Percentiles rank a stretch among this genome's conserved stretches.
phyloP scores from a whole-genome alignment of 1,140 invertebrate genomes.

The Heliconius hewitsoni region DNA sequence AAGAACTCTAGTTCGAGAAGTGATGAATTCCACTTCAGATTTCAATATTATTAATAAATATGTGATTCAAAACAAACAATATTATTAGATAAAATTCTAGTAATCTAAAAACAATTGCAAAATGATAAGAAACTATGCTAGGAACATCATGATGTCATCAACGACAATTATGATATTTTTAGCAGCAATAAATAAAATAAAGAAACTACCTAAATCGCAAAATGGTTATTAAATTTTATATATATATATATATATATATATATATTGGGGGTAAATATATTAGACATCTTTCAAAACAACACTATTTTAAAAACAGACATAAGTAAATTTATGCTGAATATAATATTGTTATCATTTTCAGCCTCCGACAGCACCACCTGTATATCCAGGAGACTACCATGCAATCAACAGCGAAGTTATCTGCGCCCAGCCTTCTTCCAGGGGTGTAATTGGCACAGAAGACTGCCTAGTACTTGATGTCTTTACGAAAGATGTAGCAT shows the following conservation, averaged over 20 bases:
- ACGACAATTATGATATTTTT: neutral
- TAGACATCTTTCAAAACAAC: no score
- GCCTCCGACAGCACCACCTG: conserved; percentile 55
- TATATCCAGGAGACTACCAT: conserved; percentile 51
- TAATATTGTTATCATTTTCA: conserved; percentile 50
- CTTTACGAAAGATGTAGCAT: conserved; percentile 55
- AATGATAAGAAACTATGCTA: neutral
- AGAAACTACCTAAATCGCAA: neutral
- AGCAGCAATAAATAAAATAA: neutral
- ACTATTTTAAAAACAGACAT: no score
- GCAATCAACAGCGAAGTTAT: conserved; percentile 53
- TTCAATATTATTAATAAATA: neutral
- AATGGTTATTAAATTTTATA: neutral
- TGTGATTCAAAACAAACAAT: neutral
- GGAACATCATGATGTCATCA: neutral
- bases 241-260: no score
- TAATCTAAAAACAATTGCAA: neutral
- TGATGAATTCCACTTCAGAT: neutral
- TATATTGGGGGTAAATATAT: no score
- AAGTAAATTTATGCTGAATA: neutral
- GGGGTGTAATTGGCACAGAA: conserved; percentile 63
- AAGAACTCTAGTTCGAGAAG: neutral
- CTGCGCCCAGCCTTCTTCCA: conserved; percentile 60
- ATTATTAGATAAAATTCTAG: neutral
- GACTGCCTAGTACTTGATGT: conserved; percentile 66